Base-by-base conservation (phyloP, 2,797 vertebrate genomes). In the Enteromius paludinosus region DNA sequence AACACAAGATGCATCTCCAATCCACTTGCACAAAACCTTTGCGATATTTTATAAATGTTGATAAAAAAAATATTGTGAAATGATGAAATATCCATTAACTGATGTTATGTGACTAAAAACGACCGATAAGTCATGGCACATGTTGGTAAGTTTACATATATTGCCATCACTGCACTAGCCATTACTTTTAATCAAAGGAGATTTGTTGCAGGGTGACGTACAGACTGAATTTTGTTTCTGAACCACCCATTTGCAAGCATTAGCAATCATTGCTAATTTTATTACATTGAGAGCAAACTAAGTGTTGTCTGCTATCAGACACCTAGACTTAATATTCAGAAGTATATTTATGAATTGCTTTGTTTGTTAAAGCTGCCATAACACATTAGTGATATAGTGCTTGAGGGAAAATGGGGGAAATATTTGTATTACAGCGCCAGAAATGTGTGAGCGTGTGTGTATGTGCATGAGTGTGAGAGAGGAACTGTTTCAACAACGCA, bases 401-500 rank as follows among this genome's bases (percentile, higher is more conserved):
- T 65, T n/a, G 71, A 30, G 78, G 77, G 35, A 49, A 62, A 83
- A 80, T 18, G 23, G 25, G 62, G 45, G 71, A 73, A 82, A 73
- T 75, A 66, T 81, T 79, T 83, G 62, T 79, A 45, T 80, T 62
- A 82, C 18, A 61, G 28, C 52, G 33, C 38, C 47, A 59, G 49
- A 23, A 78, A 61, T 54, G 52, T 73, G 61, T 75, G 64, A 70
- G 54, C 43, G 45, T 4, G 54, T 35, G 71, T 75, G 56, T 43
- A 12, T 43, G 52, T 61, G 75, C 28, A 43, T 43, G 35, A 28
- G 41, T 72, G 43, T 23, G n/a, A 61, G 64, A 59, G 65, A 38
- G 70, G 76, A 87, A 87, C 87, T 91, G 86, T 91, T 90, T 93
- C 91, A 92, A 90, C 90, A 89, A 49, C 84, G 84, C 85, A 89